Conservation (phyloP, 1,140 invertebrate genomes). For the Mycetomoellerius zeteki region DNA sequence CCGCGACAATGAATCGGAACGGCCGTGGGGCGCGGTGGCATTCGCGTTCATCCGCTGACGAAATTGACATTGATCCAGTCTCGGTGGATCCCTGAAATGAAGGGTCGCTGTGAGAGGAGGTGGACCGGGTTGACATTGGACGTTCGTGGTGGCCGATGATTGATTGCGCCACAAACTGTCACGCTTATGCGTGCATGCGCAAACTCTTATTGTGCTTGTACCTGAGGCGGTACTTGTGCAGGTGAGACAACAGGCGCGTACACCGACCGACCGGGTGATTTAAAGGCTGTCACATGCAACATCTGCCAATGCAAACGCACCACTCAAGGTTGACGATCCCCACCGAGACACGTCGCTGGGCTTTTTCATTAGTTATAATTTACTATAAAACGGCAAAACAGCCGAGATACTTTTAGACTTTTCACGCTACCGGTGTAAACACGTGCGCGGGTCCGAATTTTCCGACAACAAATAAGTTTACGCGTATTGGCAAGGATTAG, state of each 20-base stretch:
- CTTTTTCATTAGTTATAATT: conserved; percentile 86
- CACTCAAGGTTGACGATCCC: conserved; percentile 85
- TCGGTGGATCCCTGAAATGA: conserved; percentile 63
- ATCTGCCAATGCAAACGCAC: conserved; percentile 87
- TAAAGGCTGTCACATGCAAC: conserved; percentile 85
- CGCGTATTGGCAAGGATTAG: conserved; percentile 11
- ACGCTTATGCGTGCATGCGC: neutral
- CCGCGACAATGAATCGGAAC: conserved; percentile 52
- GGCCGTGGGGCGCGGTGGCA: neutral
- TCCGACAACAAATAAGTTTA: conserved; percentile 57
- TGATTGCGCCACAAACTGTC: conserved; percentile 59
- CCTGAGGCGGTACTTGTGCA: conserved; percentile 28
- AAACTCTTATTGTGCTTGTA: conserved; percentile 31
- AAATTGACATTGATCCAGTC: conserved; percentile 82
- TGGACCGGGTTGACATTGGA: conserved; percentile 81
- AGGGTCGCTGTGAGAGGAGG: conserved; percentile 51
- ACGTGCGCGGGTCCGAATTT: conserved; percentile 36
- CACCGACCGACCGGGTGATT: conserved; percentile 78
- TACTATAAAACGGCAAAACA: conserved; percentile 87
- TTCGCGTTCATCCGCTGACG: conserved; percentile 68
- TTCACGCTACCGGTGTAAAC: conserved; percentile 75
- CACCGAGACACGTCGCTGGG: conserved; percentile 69
- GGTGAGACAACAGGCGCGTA: conserved; percentile 72
- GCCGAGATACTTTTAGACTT: conserved; percentile 80
- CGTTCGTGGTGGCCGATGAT: conserved; percentile 67